These are phyloP conservation scores for Ambastaia sidthimunki DNA, from an alignment of 2,797 vertebrate genomes.

Conservation along the genomic window DNA sequence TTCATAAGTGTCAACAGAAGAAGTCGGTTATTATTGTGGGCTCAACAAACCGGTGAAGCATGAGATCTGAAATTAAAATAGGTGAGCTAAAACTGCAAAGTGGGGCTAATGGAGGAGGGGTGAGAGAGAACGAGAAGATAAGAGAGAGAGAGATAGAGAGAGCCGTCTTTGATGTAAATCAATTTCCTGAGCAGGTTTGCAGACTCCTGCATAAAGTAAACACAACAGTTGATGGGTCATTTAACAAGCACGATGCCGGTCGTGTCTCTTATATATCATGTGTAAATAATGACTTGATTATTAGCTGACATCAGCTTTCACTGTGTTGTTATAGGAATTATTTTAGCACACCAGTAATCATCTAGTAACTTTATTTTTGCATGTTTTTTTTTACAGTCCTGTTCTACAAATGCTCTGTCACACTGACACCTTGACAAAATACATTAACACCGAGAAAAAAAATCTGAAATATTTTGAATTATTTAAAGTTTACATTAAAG, in stretches of 20 bases:
- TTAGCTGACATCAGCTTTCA: background rate
- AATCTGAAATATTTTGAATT: too few species aligned
- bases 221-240: background rate
- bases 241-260: background rate
- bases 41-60: slow-evolving; percentile 50
- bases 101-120: background rate
- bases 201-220: background rate
- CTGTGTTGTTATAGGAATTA: background rate
- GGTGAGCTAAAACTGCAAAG: slow-evolving; percentile 1
- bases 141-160: background rate
- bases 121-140: background rate
- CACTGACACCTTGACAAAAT: too few species aligned
- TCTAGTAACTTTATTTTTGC: background rate
- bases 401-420: background rate
- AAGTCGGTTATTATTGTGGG: slow-evolving; percentile 44
- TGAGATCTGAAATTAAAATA: slow-evolving; percentile 48
- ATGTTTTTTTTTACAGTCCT: background rate
- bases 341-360: background rate
- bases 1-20: slow-evolving; percentile 49
- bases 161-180: background rate
- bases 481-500: too few species aligned
- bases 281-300: background rate
- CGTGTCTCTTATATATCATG: background rate
- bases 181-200: background rate
- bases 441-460: too few species aligned